phyloP scores from a whole-genome alignment of 2,113 vertebrate species.

The Ammodramus savannarum region DNA sequence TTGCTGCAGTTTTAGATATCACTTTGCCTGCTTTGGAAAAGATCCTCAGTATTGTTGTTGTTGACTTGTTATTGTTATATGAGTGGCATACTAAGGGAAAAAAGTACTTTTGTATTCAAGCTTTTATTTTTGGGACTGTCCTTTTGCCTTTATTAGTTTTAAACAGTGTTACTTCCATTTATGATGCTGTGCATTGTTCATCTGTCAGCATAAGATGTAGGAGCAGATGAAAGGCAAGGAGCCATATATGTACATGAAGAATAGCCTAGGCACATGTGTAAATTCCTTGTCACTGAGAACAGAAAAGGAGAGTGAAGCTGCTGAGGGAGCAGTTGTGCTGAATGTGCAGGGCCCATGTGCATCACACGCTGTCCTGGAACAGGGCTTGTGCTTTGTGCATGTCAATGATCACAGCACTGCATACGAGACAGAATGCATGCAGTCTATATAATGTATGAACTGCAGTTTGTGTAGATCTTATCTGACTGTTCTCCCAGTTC shows the following conservation, averaged over 20 bases:
- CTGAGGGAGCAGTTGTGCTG: neutral
- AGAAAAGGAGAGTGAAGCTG: neutral
- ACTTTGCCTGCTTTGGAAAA: neutral
- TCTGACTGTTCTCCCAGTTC: neutral
- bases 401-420: fast-evolving
- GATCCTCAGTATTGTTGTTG: neutral
- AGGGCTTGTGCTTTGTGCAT: neutral
- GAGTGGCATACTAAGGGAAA: neutral
- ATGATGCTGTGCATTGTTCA: neutral
- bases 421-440: neutral
- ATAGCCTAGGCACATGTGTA: neutral
- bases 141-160: neutral
- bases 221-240: neutral
- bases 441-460: neutral
- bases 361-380: neutral
- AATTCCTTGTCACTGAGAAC: neutral
- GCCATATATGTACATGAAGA: neutral
- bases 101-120: neutral
- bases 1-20: neutral
- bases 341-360: neutral
- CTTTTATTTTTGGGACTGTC: neutral
- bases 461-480: neutral
- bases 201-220: neutral
- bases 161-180: neutral
- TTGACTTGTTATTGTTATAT: neutral